Base-by-base conservation (phyloP, 2,113 vertebrate species). In the Periophthalmodon schlosseri region DNA sequence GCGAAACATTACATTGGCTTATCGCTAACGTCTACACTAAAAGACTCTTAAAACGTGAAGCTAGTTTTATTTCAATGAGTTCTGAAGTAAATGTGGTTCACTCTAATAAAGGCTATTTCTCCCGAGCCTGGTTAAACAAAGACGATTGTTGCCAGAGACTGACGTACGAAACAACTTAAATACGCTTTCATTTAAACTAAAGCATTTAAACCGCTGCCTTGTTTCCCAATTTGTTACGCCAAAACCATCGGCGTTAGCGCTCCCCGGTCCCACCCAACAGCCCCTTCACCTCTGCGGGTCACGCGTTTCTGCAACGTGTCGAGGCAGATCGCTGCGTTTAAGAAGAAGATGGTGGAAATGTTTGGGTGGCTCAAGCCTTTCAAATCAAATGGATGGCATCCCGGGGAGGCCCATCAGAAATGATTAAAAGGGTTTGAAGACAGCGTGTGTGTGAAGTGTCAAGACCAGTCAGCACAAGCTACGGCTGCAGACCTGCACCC, bases 351-450 rank as follows among this genome's bases (percentile, higher is more conserved):
- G 84, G 86, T 85, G 83, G 82, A 90, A 93, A 92, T 88, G 88
- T 90, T 91, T 93, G 89, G 88, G 91, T 91, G 91, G 88, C 89
- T 91, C 89, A 89, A 76, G 86, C 87, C 83, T 90, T 90, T 92
- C 88, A 91, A 91, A 91, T 90, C 81, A 92, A 91, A 90, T 89
- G 84, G 91, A 90, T 87, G 90, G 88, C 91, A 86, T 90, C 88
- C 90, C 84, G 76, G 86, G 79, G 89, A 92, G 87, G 83, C 87
- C 89, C 81, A 91, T 93, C 91, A 89, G 87, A 91, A 91, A 91
- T 91, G 87, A 91, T 91, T 93, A 91, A 93, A 91, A 91, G 88
- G 90, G 81, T 84, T 86, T 86, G 88, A 89, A 88, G 86, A 87
- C 85, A 80, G 87, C 87, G 28, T 88, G 87, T 86, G 86, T 91